phyloP scores from a whole-genome alignment of 2,888 invertebrate genomes.

The Caenorhabditis sulstoni region DNA sequence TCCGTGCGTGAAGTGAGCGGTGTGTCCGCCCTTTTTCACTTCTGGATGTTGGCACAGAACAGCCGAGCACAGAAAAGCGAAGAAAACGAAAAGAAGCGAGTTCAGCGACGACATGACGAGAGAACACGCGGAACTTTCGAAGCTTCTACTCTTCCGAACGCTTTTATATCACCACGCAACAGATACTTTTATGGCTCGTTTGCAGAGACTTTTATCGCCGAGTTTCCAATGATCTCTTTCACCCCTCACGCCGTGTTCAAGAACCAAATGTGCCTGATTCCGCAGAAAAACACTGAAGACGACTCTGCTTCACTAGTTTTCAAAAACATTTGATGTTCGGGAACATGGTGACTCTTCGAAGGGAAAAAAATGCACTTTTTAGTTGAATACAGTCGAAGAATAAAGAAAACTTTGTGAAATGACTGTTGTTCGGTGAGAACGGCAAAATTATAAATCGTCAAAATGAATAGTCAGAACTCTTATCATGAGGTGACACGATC shows the following conservation, averaged over 20 bases:
- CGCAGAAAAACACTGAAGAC: not conserved
- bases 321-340: too few relatives aligned
- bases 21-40: constrained; percentile 11
- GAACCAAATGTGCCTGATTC: not conserved
- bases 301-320: too few relatives aligned
- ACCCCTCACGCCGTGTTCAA: constrained; percentile 8
- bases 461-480: too few relatives aligned
- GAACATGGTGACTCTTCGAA: too few relatives aligned
- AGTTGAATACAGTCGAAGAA: too few relatives aligned
- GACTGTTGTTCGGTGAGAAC: too few relatives aligned
- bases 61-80: not conserved
- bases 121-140: constrained; percentile 28
- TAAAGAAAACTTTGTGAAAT: too few relatives aligned
- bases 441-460: too few relatives aligned
- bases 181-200: not conserved
- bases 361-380: too few relatives aligned
- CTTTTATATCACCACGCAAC: constrained; percentile 17
- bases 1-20: constrained; percentile 20
- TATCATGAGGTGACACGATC: too few relatives aligned
- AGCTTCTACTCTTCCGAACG: constrained; percentile 3
- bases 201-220: constrained; percentile 28
- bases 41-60: constrained; percentile 14
- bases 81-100: constrained; percentile 17
- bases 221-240: constrained; percentile 23
- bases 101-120: constrained; percentile 18